phyloP scores from a whole-genome alignment of 2,113 vertebrate genomes.

The Pogona vitticeps region DNA sequence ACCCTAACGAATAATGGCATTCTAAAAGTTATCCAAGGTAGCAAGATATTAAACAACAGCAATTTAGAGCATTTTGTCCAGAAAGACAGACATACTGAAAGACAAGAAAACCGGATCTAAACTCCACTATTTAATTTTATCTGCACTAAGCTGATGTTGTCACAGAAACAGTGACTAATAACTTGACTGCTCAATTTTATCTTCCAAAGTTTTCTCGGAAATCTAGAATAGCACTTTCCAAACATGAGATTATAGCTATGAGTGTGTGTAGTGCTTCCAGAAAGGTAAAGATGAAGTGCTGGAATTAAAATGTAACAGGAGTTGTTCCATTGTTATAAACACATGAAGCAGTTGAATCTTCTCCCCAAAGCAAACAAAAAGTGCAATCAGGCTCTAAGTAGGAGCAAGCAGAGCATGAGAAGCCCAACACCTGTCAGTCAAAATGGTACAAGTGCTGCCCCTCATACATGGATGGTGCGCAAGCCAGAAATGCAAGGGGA shows the following conservation, averaged over 20 bases:
- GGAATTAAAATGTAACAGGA: no score
- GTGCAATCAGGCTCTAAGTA: neutral
- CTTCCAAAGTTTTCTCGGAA: conserved; percentile 24
- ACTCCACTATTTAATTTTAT: neutral
- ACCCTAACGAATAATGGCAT: neutral
- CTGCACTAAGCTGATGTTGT: accelerated
- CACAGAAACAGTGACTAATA: neutral
- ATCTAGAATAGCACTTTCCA: conserved; percentile 27
- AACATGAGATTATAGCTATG: conserved; percentile 21
- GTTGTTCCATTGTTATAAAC: no score
- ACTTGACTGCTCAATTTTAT: conserved; percentile 7
- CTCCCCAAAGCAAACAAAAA: no score
- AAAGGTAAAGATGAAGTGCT: neutral
- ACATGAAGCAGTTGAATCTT: no score
- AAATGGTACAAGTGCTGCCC: neutral
- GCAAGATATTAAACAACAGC: neutral
- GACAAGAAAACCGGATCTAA: neutral
- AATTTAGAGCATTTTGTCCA: neutral
- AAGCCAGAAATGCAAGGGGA: neutral
- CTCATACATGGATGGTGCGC: neutral
- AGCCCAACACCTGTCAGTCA: neutral
- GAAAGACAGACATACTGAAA: neutral
- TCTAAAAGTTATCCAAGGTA: neutral
- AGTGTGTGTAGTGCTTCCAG: neutral
- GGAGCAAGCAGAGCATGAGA: neutral